Percentiles rank a stretch among this genome's conserved stretches.
phyloP scores from a whole-genome alignment of 2,797 vertebrate species.

The Leptodactylus fallax region DNA sequence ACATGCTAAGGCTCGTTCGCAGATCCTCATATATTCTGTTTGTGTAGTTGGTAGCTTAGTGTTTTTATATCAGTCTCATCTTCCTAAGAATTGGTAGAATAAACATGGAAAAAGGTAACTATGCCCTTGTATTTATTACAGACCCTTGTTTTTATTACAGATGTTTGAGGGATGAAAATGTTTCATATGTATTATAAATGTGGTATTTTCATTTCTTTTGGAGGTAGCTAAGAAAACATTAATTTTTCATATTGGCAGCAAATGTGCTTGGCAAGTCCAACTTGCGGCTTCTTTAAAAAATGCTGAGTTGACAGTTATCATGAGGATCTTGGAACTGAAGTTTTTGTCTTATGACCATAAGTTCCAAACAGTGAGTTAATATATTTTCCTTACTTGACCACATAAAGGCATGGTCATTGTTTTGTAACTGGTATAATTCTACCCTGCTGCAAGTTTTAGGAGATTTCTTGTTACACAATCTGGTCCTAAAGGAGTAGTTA shows the following conservation, averaged over 20 bases:
- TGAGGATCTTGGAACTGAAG: slow-evolving; percentile 17
- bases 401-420: not conserved
- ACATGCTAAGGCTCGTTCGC: slow-evolving; percentile 42
- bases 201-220: slow-evolving; percentile 60
- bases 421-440: not conserved
- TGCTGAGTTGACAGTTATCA: slow-evolving; percentile 40
- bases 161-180: slow-evolving; percentile 42
- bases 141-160: slow-evolving; percentile 51
- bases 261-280: slow-evolving; percentile 29
- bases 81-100: slow-evolving; percentile 46
- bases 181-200: slow-evolving; percentile 53
- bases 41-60: slow-evolving; percentile 41
- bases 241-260: slow-evolving; percentile 45
- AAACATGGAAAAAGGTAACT: slow-evolving; percentile 42
- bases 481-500: no score
- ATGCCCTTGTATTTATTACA: slow-evolving; percentile 43
- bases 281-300: slow-evolving; percentile 22
- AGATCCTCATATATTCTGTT: slow-evolving; percentile 47
- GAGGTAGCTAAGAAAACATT: slow-evolving; percentile 56
- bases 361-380: not conserved
- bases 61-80: slow-evolving; percentile 19
- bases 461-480: not conserved
- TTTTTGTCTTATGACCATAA: not conserved
- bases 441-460: not conserved
- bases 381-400: slow-evolving; percentile 24